Percentiles rank a stretch among this genome's conserved stretches.
phyloP scores from a whole-genome alignment of 2,113 vertebrate genomes.

The Cyprinodon variegatus region DNA sequence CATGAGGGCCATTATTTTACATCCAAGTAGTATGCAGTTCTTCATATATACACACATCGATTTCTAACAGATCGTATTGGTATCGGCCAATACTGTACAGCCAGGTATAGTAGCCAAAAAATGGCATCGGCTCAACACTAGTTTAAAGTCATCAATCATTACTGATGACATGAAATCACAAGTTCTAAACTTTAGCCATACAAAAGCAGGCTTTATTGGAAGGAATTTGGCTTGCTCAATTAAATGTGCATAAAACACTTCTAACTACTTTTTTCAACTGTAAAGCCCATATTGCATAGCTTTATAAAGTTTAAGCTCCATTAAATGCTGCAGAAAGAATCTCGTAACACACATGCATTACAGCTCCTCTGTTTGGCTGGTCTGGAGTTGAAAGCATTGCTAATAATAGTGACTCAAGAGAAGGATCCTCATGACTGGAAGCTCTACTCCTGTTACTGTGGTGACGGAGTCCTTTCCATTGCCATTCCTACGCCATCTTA shows the following conservation, averaged over 20 bases:
- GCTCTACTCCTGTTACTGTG: conserved; percentile 58
- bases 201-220: not conserved
- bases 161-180: no score
- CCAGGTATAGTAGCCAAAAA: no score
- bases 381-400: conserved; percentile 18
- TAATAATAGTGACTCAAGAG: conserved; percentile 33
- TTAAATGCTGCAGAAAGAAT: not conserved
- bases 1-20: no score
- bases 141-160: no score
- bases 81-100: no score
- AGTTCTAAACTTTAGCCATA: not conserved
- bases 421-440: conserved; percentile 25
- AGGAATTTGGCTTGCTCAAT: no score
- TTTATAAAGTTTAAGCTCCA: not conserved
- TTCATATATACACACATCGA: no score
- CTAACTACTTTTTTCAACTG: not conserved
- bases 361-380: conserved; percentile 3
- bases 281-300: not conserved
- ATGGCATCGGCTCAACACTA: no score
- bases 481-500: conserved; percentile 37
- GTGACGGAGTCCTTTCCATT: conserved; percentile 47
- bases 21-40: no score
- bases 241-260: not conserved
- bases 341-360: not conserved
- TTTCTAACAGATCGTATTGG: no score